Conservation (phyloP, 1,140 invertebrate species). For the Onthophagus taurus region DNA sequence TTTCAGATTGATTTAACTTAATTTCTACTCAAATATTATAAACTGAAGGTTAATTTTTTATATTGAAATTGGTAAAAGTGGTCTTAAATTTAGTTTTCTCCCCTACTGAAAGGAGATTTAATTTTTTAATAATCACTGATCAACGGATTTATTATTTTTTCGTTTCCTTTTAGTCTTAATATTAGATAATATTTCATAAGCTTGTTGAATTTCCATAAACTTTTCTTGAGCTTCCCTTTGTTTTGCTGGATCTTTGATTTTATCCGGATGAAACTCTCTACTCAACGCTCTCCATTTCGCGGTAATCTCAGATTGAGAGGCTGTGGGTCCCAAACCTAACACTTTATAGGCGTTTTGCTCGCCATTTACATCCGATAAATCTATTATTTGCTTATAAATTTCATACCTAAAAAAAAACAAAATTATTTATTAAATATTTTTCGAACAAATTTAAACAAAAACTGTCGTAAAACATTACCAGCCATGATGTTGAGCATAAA, state of each 20-base stretch:
- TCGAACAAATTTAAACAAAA: background rate
- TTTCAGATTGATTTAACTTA: too few relatives aligned
- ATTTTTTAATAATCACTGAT: background rate
- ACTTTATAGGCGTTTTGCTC: conserved; percentile 84
- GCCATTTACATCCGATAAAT: conserved; percentile 77
- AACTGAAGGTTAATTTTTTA: too few relatives aligned
- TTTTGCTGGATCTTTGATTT: conserved; percentile 62
- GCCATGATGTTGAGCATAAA: conserved; percentile 66
- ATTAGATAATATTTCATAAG: conserved; percentile 81
- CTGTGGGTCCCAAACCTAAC: conserved; percentile 60
- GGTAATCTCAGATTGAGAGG: conserved; percentile 80
- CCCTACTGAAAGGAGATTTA: background rate
- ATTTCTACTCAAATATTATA: too few relatives aligned
- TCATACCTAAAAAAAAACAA: conserved; percentile 40
- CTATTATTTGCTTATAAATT: conserved; percentile 78
- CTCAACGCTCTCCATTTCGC: conserved; percentile 69
- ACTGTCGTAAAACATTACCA: conserved; percentile 44
- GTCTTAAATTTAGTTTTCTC: too few relatives aligned
- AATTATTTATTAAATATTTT: background rate
- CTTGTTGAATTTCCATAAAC: conserved; percentile 90
- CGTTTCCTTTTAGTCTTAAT: conserved; percentile 63
- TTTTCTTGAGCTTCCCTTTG: conserved; percentile 63
- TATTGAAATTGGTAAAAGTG: too few relatives aligned
- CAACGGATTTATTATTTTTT: conserved; percentile 57
- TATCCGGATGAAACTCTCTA: conserved; percentile 88